Percentiles rank a stretch among this genome's conserved stretches.
phyloP scores from a whole-genome alignment of 2,113 vertebrate species.

The Syrrhaptes paradoxus region DNA sequence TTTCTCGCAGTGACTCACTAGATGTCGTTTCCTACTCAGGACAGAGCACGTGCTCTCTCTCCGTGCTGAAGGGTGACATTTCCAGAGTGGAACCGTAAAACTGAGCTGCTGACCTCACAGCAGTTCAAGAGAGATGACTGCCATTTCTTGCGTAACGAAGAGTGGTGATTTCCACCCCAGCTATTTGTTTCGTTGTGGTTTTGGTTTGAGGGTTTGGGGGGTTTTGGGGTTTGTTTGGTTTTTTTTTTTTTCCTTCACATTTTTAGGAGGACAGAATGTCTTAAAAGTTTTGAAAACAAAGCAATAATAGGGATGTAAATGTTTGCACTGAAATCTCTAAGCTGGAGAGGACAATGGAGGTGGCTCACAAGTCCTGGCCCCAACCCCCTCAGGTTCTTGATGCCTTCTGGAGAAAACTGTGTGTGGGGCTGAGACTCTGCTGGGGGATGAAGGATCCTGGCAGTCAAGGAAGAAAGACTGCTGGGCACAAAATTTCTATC shows the following conservation, averaged over 20 bases:
- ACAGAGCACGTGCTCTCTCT: neutral
- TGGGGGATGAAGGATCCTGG: neutral
- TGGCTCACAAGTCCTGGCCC: neutral
- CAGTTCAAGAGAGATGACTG: neutral
- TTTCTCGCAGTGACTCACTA: neutral
- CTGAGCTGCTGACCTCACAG: neutral
- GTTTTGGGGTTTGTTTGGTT: no score
- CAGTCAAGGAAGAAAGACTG: neutral
- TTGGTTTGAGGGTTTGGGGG: no score
- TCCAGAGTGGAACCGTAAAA: neutral
- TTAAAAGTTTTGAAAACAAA: neutral
- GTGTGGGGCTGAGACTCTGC: neutral
- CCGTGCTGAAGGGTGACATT: neutral
- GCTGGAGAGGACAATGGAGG: neutral
- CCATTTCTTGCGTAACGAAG: neutral
- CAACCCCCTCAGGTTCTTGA: neutral
- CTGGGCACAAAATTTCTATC: neutral
- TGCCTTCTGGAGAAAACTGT: neutral
- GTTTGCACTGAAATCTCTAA: neutral
- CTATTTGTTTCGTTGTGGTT: neutral
- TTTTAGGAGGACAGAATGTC: neutral
- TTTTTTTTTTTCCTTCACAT: neutral
- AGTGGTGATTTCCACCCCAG: neutral
- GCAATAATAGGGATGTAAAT: neutral
- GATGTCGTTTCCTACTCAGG: neutral